These are phyloP conservation scores for Geococcyx californianus DNA, from an alignment of 2,113 vertebrate genomes.

Conservation along the genomic window DNA sequence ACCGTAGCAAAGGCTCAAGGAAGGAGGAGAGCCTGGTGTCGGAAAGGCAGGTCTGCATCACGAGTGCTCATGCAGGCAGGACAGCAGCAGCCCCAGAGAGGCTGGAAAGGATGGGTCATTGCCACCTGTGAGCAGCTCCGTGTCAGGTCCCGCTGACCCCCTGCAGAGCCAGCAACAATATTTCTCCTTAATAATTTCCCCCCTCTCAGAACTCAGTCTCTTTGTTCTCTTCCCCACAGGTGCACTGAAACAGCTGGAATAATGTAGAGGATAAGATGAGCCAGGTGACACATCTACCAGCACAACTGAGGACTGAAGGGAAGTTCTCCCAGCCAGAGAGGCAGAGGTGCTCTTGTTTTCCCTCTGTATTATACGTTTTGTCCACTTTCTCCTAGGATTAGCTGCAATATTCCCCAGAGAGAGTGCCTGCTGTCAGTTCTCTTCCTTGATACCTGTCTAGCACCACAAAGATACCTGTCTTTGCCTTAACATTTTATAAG, in stretches of 20 bases:
- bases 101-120: background rate
- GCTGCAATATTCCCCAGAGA: background rate
- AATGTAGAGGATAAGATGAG: background rate
- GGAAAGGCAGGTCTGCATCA: background rate
- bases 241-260: background rate
- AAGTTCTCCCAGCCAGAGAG: background rate
- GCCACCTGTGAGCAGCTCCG: background rate
- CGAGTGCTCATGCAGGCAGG: background rate
- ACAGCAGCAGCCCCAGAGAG: background rate
- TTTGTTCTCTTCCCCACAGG: background rate
- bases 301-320: background rate
- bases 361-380: background rate
- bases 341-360: background rate
- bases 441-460: background rate
- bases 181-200: background rate
- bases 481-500: background rate
- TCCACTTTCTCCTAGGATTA: background rate
- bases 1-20: background rate
- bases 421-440: background rate
- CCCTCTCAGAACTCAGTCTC: background rate
- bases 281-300: background rate
- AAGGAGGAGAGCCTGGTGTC: background rate
- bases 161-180: constrained; percentile 5
- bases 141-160: constrained; percentile 3
- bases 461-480: background rate